Evolutionary conservation across 1,140 invertebrate genomes (phyloP), one percentile per base, ranked within the genome.

Genomic region (Arctopsyche grandis): DNA sequence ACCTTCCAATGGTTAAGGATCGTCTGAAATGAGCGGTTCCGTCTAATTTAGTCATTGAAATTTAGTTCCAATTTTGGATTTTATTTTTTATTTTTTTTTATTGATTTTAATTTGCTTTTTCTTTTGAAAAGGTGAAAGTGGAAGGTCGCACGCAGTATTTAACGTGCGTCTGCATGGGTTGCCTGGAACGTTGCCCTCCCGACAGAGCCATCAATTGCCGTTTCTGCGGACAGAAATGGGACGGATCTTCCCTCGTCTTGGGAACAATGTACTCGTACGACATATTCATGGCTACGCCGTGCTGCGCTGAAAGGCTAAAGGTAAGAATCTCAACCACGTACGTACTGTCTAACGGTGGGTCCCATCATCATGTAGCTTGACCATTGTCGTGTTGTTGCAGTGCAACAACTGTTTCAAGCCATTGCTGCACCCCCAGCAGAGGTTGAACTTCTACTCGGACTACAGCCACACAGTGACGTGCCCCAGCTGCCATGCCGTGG

Each of bases 241-340:
- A 97, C 86, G 97, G 97, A 16, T 95, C 95, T 7, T 95, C 95
- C 44, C 91, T 99, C 58, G 95, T 98, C 44, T 89, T 99, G 16
- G 97, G 98, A 63, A 98, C 97, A 71, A 98, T 98, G 96, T 99
- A 99, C 87, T 95, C 96, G 60, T 99, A 98, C 84, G 97, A 99
- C 87, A 96, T 99, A 80, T 99, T 99, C 87, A 97, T 97, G 85
- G 97, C 97, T 63, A 96, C 94, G 89, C 96, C 97, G 14, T 99
- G 98, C 86, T 99, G 97, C 89, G 91, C 93, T 85, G 96, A 98
- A 84, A 91, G 97, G 84, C 91, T 98, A 75, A 96, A 95, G 92
- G 96, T 97, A 86, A 86, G 52, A 43, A 63, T 71, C 29, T 1
- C 29, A 38, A 38, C 29, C 3, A 38, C 3, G 12, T 52, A 5